Conservation (phyloP, 1,140 invertebrate genomes). For the Globodera rostochiensis region DNA sequence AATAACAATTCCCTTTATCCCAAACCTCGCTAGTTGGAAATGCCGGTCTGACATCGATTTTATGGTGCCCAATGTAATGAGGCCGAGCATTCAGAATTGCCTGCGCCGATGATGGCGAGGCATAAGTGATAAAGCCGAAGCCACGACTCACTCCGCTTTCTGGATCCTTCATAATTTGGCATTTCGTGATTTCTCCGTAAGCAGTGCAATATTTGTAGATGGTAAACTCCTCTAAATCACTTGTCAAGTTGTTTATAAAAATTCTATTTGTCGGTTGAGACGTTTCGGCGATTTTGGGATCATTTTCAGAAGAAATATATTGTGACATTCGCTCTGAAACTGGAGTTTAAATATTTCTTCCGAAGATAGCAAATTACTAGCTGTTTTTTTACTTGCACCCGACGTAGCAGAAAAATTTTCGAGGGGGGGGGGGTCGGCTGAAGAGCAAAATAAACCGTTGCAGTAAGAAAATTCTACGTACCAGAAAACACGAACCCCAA, state of each 20-base stretch:
- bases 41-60: conserved; percentile 33
- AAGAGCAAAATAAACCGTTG: no score
- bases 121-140: conserved; percentile 29
- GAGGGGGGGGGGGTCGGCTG: no score
- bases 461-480: no score
- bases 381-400: no score
- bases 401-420: no score
- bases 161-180: conserved; percentile 37
- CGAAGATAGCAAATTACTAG: no score
- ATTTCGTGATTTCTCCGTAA: conserved; percentile 34
- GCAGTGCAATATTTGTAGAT: conserved; percentile 33
- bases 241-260: conserved; percentile 35
- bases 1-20: not conserved
- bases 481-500: no score
- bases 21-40: conserved; percentile 15
- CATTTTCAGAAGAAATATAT: not conserved
- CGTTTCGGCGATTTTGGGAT: not conserved
- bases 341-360: no score
- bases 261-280: conserved; percentile 29
- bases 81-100: conserved; percentile 24
- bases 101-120: conserved; percentile 16
- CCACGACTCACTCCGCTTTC: conserved; percentile 32
- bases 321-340: not conserved
- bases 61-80: conserved; percentile 40
- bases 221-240: conserved; percentile 35